Conservation (phyloP, 1,140 invertebrate species). For the Colletes gigas region DNA sequence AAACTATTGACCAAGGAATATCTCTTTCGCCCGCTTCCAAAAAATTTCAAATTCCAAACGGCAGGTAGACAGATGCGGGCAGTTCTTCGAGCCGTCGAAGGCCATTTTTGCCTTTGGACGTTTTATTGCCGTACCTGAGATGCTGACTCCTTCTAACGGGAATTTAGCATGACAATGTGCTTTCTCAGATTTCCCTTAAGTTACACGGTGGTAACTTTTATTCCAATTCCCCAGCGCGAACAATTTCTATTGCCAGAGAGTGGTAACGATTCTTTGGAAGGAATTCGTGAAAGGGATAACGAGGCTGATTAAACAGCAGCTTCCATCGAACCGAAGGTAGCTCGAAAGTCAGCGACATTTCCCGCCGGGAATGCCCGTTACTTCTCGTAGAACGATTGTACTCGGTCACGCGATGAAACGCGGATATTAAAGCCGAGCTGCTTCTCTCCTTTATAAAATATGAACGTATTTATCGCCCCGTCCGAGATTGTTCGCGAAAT, state of each 20-base stretch:
- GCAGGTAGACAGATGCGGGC: too few species aligned
- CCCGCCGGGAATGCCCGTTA: conserved; percentile 41
- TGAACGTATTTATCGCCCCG: background rate
- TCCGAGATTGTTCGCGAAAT: background rate
- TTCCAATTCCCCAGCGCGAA: background rate
- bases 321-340: conserved; percentile 19
- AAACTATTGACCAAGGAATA: too few species aligned
- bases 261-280: background rate
- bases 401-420: conserved; percentile 48
- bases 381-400: conserved; percentile 25
- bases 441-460: background rate
- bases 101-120: too few species aligned
- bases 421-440: conserved; percentile 41
- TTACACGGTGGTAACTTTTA: too few species aligned
- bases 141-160: too few species aligned
- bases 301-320: background rate
- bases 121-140: too few species aligned
- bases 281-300: background rate
- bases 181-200: too few species aligned
- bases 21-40: too few species aligned
- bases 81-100: too few species aligned
- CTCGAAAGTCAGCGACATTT: conserved; percentile 49
- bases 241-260: background rate
- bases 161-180: too few species aligned
- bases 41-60: too few species aligned